Evolutionary conservation across 2,888 invertebrate genomes (phyloP).

Genomic region (Heliothis peltigera): DNA sequence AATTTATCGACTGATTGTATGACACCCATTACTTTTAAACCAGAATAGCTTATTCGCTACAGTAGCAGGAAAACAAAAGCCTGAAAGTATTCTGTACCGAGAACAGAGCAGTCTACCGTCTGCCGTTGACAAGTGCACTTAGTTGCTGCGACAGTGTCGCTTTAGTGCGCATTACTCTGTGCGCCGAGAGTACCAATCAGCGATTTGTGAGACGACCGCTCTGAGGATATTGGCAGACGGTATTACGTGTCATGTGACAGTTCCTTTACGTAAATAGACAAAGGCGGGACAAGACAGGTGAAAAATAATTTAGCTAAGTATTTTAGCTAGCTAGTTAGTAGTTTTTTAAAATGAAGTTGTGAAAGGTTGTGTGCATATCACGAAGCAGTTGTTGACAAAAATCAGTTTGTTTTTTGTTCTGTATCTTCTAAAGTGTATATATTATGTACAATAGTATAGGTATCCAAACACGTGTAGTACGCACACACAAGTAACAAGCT

Average conservation of each 20-base stretch:
- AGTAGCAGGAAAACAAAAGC: neutral
- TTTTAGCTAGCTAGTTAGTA: too few relatives aligned
- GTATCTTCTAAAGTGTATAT: neutral
- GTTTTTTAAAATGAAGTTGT: too few relatives aligned
- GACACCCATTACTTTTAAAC: too few relatives aligned
- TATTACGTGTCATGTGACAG: neutral
- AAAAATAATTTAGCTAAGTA: too few relatives aligned
- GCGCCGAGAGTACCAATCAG: constrained; percentile 1
- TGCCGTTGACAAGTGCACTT: constrained; percentile 12
- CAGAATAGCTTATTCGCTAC: too few relatives aligned
- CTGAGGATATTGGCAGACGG: neutral
- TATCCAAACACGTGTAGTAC: neutral
- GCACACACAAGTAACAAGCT: constrained; percentile 3
- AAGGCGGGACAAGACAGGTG: too few relatives aligned
- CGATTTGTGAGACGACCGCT: constrained; percentile 16
- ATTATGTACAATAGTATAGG: neutral
- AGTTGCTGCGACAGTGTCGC: constrained; percentile 7
- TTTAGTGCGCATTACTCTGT: constrained; percentile 19
- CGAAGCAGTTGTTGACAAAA: too few relatives aligned
- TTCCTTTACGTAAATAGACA: too few relatives aligned
- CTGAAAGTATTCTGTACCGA: neutral
- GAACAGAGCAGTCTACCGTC: neutral
- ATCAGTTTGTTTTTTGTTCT: neutral
- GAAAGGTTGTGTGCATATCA: too few relatives aligned
- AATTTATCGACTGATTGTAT: too few relatives aligned